Conservation (phyloP, 2,888 invertebrate species). For the Rhyacophila evoluta region DNA sequence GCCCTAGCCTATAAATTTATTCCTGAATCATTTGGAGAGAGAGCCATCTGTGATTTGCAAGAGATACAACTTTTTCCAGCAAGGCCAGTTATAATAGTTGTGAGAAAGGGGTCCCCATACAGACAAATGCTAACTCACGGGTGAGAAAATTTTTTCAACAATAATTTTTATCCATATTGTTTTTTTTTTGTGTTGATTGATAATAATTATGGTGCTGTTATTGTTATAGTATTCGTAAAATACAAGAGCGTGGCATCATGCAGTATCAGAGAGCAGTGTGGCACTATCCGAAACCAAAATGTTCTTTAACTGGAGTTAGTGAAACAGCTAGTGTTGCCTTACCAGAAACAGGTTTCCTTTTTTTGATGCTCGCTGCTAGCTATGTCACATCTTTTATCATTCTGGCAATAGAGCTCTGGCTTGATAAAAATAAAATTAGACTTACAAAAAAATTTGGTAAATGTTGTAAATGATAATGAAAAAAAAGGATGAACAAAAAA, state of each 20-base stretch:
- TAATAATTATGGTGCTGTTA: too few relatives aligned
- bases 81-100: constrained; percentile 59
- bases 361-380: constrained; percentile 32
- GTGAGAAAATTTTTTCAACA: too few relatives aligned
- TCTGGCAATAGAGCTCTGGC: constrained; percentile 29
- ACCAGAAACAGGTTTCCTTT: constrained; percentile 32
- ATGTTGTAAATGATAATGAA: background rate
- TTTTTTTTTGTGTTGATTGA: too few relatives aligned
- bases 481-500: too few relatives aligned
- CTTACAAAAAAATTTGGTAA: background rate
- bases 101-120: constrained; percentile 62
- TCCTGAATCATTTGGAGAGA: constrained; percentile 62
- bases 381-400: constrained; percentile 32
- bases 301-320: constrained; percentile 31
- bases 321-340: constrained; percentile 41
- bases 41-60: constrained; percentile 65
- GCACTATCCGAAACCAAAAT: constrained; percentile 41
- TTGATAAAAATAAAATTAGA: background rate
- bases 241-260: constrained; percentile 43
- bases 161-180: too few relatives aligned
- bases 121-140: constrained; percentile 61
- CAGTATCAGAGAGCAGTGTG: constrained; percentile 40
- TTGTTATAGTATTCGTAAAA: constrained; percentile 41
- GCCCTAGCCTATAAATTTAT: constrained; percentile 67
- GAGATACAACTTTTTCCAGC: constrained; percentile 60